Evolutionary conservation across 2,113 vertebrate genomes (phyloP).

Genomic region (Capra hircus): DNA sequence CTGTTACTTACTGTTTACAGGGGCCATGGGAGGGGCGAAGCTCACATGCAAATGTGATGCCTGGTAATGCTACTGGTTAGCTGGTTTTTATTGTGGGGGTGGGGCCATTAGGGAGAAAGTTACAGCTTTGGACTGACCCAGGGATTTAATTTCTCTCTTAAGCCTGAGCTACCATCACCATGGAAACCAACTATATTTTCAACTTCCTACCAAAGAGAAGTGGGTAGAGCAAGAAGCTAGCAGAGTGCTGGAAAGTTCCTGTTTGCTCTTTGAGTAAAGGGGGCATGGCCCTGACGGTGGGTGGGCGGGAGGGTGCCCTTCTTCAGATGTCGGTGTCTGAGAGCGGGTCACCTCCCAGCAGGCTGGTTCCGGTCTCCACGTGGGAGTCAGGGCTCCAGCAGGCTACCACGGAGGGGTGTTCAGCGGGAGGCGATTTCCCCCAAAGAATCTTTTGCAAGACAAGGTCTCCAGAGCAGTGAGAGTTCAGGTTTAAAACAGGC

Average conservation of each 20-base stretch:
- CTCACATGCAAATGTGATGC: neutral
- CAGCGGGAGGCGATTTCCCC: neutral
- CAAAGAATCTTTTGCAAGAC: neutral
- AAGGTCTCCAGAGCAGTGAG: neutral
- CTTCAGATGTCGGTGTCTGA: neutral
- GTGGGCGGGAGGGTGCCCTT: neutral
- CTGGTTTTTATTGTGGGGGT: neutral
- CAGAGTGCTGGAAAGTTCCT: slow-evolving; percentile 18
- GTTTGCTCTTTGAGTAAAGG: neutral
- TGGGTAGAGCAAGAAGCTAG: neutral
- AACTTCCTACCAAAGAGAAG: slow-evolving; percentile 18
- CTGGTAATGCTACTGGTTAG: neutral
- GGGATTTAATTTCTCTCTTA: slow-evolving; percentile 58
- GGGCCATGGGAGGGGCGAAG: neutral
- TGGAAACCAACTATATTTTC: slow-evolving; percentile 67
- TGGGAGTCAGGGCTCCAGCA: neutral
- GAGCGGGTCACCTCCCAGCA: neutral
- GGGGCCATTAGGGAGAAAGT: neutral
- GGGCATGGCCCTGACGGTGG: neutral
- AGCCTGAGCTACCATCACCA: slow-evolving; percentile 45
- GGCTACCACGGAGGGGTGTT: rapidly evolving
- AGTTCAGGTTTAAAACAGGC: neutral
- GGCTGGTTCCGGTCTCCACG: neutral
- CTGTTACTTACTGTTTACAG: neutral
- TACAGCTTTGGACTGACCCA: slow-evolving; percentile 47